phyloP scores from a whole-genome alignment of 2,113 vertebrate species.

The Mobula birostris region DNA sequence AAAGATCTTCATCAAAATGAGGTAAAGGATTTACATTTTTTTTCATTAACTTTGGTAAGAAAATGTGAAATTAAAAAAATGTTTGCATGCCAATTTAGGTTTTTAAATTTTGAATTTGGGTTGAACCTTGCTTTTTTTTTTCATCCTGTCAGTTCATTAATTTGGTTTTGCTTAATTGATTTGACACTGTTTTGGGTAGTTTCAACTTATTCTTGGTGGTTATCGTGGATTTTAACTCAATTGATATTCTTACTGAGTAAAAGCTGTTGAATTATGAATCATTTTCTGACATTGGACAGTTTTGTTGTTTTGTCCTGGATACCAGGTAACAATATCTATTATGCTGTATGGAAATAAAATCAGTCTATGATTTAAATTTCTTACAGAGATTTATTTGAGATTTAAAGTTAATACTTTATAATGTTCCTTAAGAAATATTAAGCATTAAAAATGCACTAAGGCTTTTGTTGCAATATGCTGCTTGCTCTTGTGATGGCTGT shows the following conservation, averaged over 20 bases:
- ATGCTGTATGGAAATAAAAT: neutral
- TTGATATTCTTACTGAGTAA: neutral
- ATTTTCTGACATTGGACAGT: neutral
- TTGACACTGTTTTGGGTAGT: neutral
- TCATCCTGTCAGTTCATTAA: neutral
- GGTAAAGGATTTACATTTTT: no score
- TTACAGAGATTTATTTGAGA: neutral
- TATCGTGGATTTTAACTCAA: neutral
- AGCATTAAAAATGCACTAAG: neutral
- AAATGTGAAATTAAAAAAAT: neutral
- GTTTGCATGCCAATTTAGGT: neutral
- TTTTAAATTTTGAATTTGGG: neutral
- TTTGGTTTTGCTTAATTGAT: neutral
- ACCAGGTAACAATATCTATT: neutral
- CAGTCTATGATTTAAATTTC: neutral
- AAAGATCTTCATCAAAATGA: no score
- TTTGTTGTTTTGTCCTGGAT: neutral
- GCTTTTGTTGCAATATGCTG: neutral
- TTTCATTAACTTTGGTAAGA: neutral
- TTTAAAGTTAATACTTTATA: neutral
- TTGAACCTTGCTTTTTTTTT: neutral
- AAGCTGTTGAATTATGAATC: neutral
- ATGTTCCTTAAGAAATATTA: neutral
- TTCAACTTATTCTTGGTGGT: neutral
- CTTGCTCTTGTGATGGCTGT: no score